Base-by-base conservation (phyloP, 2,888 invertebrate species). In the Diplazon laetatorius region DNA sequence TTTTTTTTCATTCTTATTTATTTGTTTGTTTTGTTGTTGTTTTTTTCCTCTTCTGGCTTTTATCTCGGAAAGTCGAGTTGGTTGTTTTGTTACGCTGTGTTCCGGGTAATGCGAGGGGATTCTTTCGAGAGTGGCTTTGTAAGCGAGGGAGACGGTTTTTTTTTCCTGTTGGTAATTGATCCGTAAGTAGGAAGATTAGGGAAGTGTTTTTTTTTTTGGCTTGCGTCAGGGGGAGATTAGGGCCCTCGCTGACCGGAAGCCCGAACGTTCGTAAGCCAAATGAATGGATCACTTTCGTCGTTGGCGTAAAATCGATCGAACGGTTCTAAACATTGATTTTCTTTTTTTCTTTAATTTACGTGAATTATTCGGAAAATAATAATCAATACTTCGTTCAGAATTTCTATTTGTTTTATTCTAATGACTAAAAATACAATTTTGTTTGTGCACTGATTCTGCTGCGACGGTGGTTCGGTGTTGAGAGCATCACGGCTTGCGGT, bases 31-130 rank as follows among this genome's bases (percentile, higher is more conserved):
- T 14, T 25, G 12, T 6, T n/a, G 14, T 63, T 35, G 20, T 10
- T 37, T 60, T 60, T 46, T 50, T 68, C 25, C 25, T 42, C 8
- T 59, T 63, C n/a, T n/a, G n/a, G n/a, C 18, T n/a, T 25, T 52
- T 75, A 44, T 68, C 44, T 52, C 16, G 12, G n/a, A 9, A 52
- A 55, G 46, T 37, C 22, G 44, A 18, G 55, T 12, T 10, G n/a
- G 39, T 68, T 55, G 52, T 52, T 59, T 59, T 59, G 59, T 37
- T 59, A n/a, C 37, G 59, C 20, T 59, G 39, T 59, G 39, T 59
- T 39, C 59, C 35, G 4, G 59, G 59, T 59, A 59, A 39, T 39
- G 35, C 39, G 37, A 20, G 20, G n/a, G n/a, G 12, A 18, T 37
- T 37, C 18, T 12, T 59, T 39, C 6, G 20, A 39, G 59, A 59